Conservation (phyloP, 2,888 invertebrate species). For the Actias luna region DNA sequence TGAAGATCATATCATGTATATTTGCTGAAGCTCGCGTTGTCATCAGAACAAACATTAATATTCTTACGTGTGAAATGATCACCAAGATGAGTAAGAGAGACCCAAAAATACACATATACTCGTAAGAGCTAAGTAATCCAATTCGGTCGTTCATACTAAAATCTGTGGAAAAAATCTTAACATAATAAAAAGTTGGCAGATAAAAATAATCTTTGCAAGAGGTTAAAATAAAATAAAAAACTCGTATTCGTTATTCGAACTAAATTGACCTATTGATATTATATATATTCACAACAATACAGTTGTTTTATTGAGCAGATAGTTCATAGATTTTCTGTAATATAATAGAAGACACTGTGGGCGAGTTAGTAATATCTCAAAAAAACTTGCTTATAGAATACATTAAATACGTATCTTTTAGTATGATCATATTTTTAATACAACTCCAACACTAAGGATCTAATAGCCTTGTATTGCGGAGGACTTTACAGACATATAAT, state of each 20-base stretch:
- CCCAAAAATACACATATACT: neutral
- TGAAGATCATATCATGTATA: neutral
- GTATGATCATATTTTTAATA: too few relatives aligned
- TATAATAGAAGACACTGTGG: too few relatives aligned
- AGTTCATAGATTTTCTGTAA: too few relatives aligned
- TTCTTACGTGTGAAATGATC: neutral
- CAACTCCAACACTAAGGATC: too few relatives aligned
- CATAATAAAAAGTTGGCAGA: neutral
- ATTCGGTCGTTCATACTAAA: neutral
- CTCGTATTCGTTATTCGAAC: neutral
- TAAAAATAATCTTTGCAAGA: neutral
- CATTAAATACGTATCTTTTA: neutral
- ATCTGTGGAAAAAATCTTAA: neutral
- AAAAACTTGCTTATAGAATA: neutral
- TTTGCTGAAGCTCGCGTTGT: neutral
- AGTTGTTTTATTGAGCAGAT: too few relatives aligned
- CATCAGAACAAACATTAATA: neutral
- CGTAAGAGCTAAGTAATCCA: neutral
- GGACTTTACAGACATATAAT: too few relatives aligned
- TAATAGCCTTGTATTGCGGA: too few relatives aligned
- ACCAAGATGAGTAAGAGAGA: neutral
- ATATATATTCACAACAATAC: too few relatives aligned
- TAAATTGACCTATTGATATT: too few relatives aligned
- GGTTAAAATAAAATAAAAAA: neutral
- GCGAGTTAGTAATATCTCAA: neutral